phyloP scores from a whole-genome alignment of 2,888 invertebrate species.

The Auanema sp. region DNA sequence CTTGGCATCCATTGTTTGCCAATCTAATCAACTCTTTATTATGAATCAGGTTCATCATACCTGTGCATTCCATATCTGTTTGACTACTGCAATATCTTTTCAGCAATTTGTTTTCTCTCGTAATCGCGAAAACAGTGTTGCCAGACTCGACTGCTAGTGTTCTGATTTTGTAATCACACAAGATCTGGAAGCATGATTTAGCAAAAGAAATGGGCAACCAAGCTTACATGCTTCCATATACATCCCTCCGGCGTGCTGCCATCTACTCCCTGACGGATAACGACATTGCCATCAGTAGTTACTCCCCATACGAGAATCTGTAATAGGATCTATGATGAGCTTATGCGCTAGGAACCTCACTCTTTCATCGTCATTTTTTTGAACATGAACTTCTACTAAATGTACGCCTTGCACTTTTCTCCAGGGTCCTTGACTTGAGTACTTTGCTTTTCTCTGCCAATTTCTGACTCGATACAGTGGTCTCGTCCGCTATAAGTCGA shows the following conservation, averaged over 20 bases:
- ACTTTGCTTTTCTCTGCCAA: conserved; percentile 28
- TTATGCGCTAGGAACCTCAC: conserved; percentile 7
- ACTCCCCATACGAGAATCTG: conserved; percentile 20
- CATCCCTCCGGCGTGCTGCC: conserved; percentile 12
- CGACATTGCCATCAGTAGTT: conserved; percentile 17
- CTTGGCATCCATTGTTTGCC: not conserved
- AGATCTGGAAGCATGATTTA: conserved; percentile 7
- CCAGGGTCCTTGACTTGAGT: conserved; percentile 25
- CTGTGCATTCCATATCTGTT: conserved; percentile 19
- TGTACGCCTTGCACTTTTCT: conserved; percentile 27
- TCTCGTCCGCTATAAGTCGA: no score
- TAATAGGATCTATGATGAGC: conserved; percentile 2
- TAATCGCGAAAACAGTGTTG: conserved; percentile 14
- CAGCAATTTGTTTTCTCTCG: conserved; percentile 6
- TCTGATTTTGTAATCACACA: conserved; percentile 12
- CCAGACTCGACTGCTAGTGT: conserved; percentile 7
- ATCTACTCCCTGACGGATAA: conserved; percentile 17
- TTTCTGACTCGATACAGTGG: conserved; percentile 25
- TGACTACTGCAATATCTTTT: conserved; percentile 16
- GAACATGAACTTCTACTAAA: conserved; percentile 19
- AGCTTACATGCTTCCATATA: conserved; percentile 22
- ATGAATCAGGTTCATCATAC: not conserved
- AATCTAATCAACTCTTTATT: not conserved
- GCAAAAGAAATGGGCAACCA: conserved; percentile 1
- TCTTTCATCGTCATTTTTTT: conserved; percentile 19